Evolutionary conservation across 2,797 vertebrate species (phyloP), one percentile per base, ranked within the genome.

Genomic region (Diglossa cyanea): DNA sequence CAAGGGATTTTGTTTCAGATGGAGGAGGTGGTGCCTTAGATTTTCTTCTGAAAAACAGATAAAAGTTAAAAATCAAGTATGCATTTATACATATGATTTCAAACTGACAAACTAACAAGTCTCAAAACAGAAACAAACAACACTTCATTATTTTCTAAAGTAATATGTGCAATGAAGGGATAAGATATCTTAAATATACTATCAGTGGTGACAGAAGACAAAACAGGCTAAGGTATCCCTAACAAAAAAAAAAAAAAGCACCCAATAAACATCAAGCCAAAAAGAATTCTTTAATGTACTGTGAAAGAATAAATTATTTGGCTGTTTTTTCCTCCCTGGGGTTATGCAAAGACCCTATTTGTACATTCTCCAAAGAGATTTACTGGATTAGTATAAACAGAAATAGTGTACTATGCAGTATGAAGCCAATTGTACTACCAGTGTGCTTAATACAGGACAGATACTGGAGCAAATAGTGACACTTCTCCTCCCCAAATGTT

Each of bases 21-120:
- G 99, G 99, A 74, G 99, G 99, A 95, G 98, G 98, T 2, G 99
- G 99, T 40, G 99, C 99, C 98, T 99, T 99, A 93, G 98, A 98
- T 84, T 99, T 99, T 97, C 98, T 98, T 98, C 99, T 99, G 97
- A 93, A 97, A 96, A 84, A 84, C 8, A 55, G 47, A 95, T 13
- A 93, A 84, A 90, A 86, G 72, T 51, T 42, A 45, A 68, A 76
- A 54, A 66, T 95, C 47, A 87, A 62, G 6, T 54, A 82, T 17
- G 33, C n/a, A 62, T 70, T 89, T 82, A 73, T 12, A 47, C 9
- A 31, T 21, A 55, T 7, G 18, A 85, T 63, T 73, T 37, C 58
- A 84, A 14, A 60, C 10, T 21, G 39, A 14, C 35, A 73, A 75
- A 75, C 31, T 48, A 86, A 61, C 19, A 88, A n/a, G 37, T 50